Base-by-base conservation (phyloP, 2,797 vertebrate genomes). In the Galaxias olidus region DNA sequence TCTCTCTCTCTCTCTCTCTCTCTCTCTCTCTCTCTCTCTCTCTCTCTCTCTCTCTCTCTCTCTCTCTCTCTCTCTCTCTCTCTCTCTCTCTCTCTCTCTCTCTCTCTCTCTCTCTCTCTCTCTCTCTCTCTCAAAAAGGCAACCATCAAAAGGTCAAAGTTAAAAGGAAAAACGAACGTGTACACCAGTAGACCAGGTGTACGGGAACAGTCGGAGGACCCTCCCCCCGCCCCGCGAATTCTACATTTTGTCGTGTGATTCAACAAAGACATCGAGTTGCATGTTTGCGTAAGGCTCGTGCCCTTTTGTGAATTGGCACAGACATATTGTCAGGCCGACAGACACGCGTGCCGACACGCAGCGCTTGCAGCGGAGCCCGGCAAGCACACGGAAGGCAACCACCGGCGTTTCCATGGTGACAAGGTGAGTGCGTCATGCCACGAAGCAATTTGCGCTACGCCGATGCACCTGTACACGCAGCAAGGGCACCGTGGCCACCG, bases 321-420 rank as follows among this genome's bases (percentile, higher is more conserved):
- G 45, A 52, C 41, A 68, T 69, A 49, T 15, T 42, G 65, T 46
- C 60, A 46, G 47, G 61, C 66, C 65, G 66, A 75, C 47, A 68
- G 19, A 82, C 70, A 80, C 30, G 76, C 66, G 48, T 11, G 59
- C 45, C 17, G 40, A 77, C 17, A 10, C 45, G 12, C n/a, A 18
- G 8, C 7, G 12, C 8, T 41, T 13, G n/a, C 19, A 7, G 58
- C 60, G 69, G 70, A 76, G 45, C 65, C 80, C 70, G 74, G 69
- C 75, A 80, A 79, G 78, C 77, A 74, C 0, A n/a, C 8, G 54
- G 68, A 73, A 79, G 20, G 74, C 78, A 84, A 80, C 79, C 75
- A 42, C 80, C 81, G 84, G 80, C 57, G 89, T 90, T 88, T 69
- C 88, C 86, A 91, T 90, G 84, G 90, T 80, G 90, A 91, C 89